phyloP scores from a whole-genome alignment of 1,140 invertebrate species.

The Mesaphorura yosii region DNA sequence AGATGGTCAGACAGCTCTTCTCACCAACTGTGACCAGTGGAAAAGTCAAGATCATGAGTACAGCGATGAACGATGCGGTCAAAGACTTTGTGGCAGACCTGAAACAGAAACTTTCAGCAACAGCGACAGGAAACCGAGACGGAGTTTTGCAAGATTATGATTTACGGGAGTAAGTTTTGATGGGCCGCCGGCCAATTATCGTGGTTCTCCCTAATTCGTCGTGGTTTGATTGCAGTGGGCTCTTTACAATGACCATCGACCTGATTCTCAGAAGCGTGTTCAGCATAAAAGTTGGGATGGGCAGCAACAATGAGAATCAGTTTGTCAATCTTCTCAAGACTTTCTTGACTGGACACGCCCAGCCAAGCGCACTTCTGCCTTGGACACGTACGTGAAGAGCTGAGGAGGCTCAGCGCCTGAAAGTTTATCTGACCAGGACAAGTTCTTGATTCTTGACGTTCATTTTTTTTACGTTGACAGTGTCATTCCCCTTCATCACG shows the following conservation, averaged over 20 bases:
- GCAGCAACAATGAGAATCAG: slow-evolving; percentile 11
- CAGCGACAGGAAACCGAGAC: slow-evolving; percentile 6
- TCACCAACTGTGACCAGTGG: slow-evolving; percentile 43
- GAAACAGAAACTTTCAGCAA: slow-evolving; percentile 2
- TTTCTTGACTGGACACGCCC: slow-evolving; percentile 7
- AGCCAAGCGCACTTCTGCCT: slow-evolving; percentile 1
- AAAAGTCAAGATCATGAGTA: slow-evolving; percentile 37
- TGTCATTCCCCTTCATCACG: slow-evolving; percentile 15
- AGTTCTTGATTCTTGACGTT: background rate
- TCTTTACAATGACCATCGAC: slow-evolving; percentile 12
- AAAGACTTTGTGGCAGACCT: slow-evolving; percentile 34
- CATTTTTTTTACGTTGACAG: slow-evolving; percentile 10
- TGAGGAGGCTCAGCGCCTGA: no score
- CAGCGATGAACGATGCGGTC: slow-evolving; percentile 31
- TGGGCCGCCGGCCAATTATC: background rate
- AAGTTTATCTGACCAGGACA: slow-evolving; percentile 7
- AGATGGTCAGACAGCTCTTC: slow-evolving; percentile 39
- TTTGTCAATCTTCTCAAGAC: background rate
- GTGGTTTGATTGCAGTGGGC: background rate
- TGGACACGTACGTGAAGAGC: no score
- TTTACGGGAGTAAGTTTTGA: slow-evolving; percentile 1
- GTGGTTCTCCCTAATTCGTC: no score
- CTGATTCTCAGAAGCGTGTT: slow-evolving; percentile 7
- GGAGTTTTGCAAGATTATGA: slow-evolving; percentile 8
- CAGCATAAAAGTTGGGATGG: slow-evolving; percentile 14